phyloP scores from a whole-genome alignment of 2,888 invertebrate species.

The Abscondita cerata region DNA sequence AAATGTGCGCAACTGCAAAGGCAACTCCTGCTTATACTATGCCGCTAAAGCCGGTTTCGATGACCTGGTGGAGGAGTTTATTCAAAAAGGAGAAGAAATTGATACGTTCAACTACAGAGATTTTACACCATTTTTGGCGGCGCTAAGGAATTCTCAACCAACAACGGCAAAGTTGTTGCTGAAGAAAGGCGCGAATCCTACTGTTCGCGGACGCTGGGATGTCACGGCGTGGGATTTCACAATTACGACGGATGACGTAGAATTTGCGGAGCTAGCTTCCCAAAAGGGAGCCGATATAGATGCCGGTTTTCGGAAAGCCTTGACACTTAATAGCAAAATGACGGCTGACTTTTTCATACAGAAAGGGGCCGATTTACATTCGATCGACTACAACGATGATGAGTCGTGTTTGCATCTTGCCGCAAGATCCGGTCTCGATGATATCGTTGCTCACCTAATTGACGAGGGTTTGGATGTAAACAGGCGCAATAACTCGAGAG shows the following conservation, averaged over 20 bases:
- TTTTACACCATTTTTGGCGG: not conserved
- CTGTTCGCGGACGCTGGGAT: too few species aligned
- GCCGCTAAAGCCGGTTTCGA: not conserved
- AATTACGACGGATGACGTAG: too few species aligned
- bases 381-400: too few species aligned
- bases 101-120: too few species aligned
- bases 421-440: not conserved
- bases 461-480: not conserved
- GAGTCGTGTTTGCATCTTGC: slow-evolving; percentile 2
- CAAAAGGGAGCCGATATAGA: too few species aligned
- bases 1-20: not conserved
- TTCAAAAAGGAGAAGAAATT: not conserved
- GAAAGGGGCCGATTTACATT: too few species aligned
- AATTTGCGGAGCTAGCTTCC: too few species aligned
- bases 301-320: too few species aligned
- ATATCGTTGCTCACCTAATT: not conserved
- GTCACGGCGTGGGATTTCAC: too few species aligned
- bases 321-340: too few species aligned
- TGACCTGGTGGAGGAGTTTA: not conserved
- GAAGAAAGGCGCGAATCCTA: not conserved
- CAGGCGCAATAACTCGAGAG: not conserved
- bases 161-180: not conserved
- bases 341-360: too few species aligned
- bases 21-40: not conserved
- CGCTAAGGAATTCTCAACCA: not conserved